Percentiles rank a stretch among this genome's conserved stretches.
These are phyloP conservation scores for Megalops cyprinoides DNA, from an alignment of 2,797 vertebrate genomes.

Conservation along the genomic window DNA sequence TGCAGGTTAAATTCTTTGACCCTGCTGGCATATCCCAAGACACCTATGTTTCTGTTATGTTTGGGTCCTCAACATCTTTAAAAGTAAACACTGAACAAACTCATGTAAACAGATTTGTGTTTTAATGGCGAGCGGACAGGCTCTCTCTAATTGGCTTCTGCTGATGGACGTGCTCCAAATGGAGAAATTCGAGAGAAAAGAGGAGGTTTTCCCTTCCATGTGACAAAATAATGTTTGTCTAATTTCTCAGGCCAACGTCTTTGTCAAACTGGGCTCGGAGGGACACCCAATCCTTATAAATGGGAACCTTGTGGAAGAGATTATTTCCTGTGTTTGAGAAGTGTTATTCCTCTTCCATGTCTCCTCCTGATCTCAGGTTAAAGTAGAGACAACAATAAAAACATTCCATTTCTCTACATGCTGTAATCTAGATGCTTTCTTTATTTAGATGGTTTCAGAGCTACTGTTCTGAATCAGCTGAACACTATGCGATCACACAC, in stretches of 20 bases:
- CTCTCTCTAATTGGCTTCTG: slow-evolving; percentile 81
- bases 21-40: slow-evolving; percentile 68
- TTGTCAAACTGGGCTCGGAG: slow-evolving; percentile 28
- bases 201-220: slow-evolving; percentile 37
- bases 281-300: slow-evolving; percentile 41
- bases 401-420: background rate
- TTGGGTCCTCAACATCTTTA: slow-evolving; percentile 73
- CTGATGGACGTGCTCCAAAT: slow-evolving; percentile 82
- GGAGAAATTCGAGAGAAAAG: slow-evolving; percentile 75
- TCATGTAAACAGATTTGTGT: slow-evolving; percentile 82
- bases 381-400: background rate
- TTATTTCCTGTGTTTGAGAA: slow-evolving; percentile 40
- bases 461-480: background rate
- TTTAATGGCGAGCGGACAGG: slow-evolving; percentile 78
- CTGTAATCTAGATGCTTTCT: too few relatives aligned
- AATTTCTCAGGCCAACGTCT: slow-evolving; percentile 35
- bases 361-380: background rate
- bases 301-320: slow-evolving; percentile 27
- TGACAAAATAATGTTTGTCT: slow-evolving; percentile 39
- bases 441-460: background rate
- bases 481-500: background rate
- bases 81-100: slow-evolving; percentile 82
- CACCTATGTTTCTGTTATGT: slow-evolving; percentile 75
- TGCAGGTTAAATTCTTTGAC: slow-evolving; percentile 81
- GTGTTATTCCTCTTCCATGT: background rate